phyloP scores from a whole-genome alignment of 2,113 vertebrate genomes.

The Entelurus aequoreus region DNA sequence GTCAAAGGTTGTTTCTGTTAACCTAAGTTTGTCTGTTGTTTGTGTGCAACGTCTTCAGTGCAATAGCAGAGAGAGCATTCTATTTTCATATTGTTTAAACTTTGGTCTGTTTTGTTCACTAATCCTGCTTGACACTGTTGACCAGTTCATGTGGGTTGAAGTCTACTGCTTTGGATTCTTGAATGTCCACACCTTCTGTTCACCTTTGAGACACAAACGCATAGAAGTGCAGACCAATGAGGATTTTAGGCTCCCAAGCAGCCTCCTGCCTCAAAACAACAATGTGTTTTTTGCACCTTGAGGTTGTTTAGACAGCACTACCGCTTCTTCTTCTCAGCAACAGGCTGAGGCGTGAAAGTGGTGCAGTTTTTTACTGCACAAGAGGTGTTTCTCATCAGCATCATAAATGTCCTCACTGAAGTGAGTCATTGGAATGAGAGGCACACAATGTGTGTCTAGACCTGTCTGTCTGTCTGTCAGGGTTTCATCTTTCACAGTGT shows the following conservation, averaged over 20 bases:
- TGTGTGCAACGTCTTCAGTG: no score
- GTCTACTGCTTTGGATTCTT: constrained; percentile 20
- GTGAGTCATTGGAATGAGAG: constrained; percentile 22
- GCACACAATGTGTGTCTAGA: constrained; percentile 9
- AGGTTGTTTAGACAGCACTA: constrained; percentile 12
- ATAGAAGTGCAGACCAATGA: constrained; percentile 10
- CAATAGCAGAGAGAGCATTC: no score
- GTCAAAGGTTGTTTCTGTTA: neutral
- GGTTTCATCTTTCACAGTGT: neutral
- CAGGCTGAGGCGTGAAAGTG: constrained; percentile 28
- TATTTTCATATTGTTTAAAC: no score
- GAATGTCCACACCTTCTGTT: constrained; percentile 13
- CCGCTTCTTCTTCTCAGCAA: constrained; percentile 26
- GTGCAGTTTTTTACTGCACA: constrained; percentile 18
- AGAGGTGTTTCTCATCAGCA: constrained; percentile 22
- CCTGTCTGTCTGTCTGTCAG: constrained; percentile 17
- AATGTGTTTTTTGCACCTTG: constrained; percentile 13
- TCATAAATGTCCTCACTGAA: constrained; percentile 30
- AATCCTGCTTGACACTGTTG: neutral
- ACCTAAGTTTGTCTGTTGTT: no score
- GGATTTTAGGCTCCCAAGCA: constrained; percentile 24
- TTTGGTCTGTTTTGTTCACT: neutral
- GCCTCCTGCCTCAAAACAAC: constrained; percentile 1
- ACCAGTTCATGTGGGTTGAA: neutral
- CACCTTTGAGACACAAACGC: constrained; percentile 3